phyloP scores from a whole-genome alignment of 1,140 invertebrate genomes.

The Adoxophyes honmai region DNA sequence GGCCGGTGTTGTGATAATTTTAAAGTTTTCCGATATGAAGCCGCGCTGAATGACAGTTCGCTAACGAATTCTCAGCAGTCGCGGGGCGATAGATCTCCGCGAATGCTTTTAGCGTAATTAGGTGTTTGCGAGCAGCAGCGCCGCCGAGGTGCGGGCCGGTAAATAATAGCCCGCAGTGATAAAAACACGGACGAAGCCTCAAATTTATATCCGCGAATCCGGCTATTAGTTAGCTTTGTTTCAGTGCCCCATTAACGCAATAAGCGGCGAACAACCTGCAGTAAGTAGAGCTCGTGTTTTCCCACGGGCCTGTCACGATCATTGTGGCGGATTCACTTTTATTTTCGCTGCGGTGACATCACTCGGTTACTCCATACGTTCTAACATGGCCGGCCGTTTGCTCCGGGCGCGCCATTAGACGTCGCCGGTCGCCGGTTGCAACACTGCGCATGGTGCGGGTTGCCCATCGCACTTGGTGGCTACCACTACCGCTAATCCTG shows the following conservation, averaged over 20 bases:
- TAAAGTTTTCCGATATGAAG: background rate
- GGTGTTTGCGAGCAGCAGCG: background rate
- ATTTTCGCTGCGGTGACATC: conserved; percentile 33
- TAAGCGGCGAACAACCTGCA: too few relatives aligned
- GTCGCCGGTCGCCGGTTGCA: background rate
- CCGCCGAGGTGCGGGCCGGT: background rate
- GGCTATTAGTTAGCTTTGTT: too few relatives aligned
- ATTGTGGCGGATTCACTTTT: conserved; percentile 30
- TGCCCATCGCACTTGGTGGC: background rate
- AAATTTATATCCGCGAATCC: background rate
- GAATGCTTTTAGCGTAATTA: conserved; percentile 10
- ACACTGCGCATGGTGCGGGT: background rate
- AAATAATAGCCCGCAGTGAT: conserved; percentile 3
- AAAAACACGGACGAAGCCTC: background rate
- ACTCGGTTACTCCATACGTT: conserved; percentile 6
- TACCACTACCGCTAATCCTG: too few relatives aligned
- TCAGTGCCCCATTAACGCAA: too few relatives aligned
- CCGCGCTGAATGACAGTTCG: background rate
- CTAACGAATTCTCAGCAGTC: background rate
- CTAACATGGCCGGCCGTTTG: background rate
- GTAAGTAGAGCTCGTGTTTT: too few relatives aligned
- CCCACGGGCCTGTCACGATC: too few relatives aligned
- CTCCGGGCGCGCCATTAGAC: background rate
- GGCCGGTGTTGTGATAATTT: background rate
- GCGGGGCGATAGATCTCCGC: too few relatives aligned